Base-by-base conservation (phyloP, 92 coral and sea anemone genomes). In the Muricea muricata region DNA sequence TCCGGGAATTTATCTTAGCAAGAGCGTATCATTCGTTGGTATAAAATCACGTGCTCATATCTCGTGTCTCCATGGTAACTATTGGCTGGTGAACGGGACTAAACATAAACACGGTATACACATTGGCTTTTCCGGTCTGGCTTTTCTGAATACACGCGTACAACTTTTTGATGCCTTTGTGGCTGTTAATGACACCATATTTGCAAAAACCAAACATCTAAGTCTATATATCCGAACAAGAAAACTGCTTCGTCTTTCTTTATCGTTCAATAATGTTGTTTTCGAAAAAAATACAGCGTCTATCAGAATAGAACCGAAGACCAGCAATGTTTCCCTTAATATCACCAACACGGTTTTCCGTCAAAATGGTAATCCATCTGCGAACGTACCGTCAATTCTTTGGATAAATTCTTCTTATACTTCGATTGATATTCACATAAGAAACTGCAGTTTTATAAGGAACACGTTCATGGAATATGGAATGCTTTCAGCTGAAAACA, bases 41-140 rank as follows among this genome's bases (percentile, higher is more conserved):
- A n/a, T n/a, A n/a, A n/a, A n/a, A n/a, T 74, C 88, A 74, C 88
- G 66, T 73, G 88, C 73, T 84, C 67, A 84, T 47, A 74, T 84
- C 42, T 28, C 24, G 73, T 84, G 88, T 41, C 72, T 40, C 58
- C 37, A 56, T 26, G 65, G 70, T 9, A 55, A 75, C 32, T 34
- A 60, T 37, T 84, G 88, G 88, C 6, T 84, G 18, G 29, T 84
- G 25, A 34, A 84, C 75, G 88, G 88, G 54, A 30, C 81, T 48
- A 21, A 48, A 15, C 56, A 7, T 2, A 15, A 7, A 15, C 3
- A 48, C 10, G 56, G 2, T 48, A 1, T 48, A 2, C 56, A 8
- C 3, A 20, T 48, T 48, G 10, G 56, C 56, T 48, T 48, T 15
- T 48, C 4, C 12, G 18, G 12, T 11, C 56, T 11, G 12, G 18